phyloP scores from a whole-genome alignment of 1,140 invertebrate species.

The Solenopsis invicta region DNA sequence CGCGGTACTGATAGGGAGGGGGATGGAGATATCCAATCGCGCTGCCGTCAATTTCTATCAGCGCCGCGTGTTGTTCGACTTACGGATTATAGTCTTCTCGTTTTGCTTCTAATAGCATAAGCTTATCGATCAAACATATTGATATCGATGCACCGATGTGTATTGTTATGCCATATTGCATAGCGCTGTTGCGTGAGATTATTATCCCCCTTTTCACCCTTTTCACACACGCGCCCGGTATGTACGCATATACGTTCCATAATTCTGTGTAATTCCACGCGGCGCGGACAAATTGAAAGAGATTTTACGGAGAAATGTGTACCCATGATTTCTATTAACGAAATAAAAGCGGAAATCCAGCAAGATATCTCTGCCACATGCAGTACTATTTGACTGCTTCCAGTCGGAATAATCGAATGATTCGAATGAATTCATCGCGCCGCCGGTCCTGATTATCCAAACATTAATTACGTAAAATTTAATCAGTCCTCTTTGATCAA shows the following conservation, averaged over 20 bases:
- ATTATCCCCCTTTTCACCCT: neutral
- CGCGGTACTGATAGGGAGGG: neutral
- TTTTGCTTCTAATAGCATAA: constrained; percentile 6
- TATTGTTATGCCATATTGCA: constrained; percentile 10
- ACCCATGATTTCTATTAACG: constrained; percentile 18
- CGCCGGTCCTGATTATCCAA: constrained; percentile 1
- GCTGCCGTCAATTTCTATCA: constrained; percentile 28
- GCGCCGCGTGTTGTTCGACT: constrained; percentile 16
- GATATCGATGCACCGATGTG: constrained; percentile 9
- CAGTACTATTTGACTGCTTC: constrained; percentile 20
- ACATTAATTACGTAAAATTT: constrained; percentile 42
- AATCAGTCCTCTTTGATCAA: neutral
- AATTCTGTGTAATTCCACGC: constrained; percentile 26
- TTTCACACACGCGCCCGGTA: neutral
- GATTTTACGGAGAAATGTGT: constrained; percentile 23
- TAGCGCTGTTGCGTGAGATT: neutral
- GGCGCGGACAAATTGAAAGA: constrained; percentile 7
- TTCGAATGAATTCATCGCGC: constrained; percentile 23
- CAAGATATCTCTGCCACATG: constrained; percentile 27
- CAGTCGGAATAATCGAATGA: constrained; percentile 36
- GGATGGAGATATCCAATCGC: constrained; percentile 39
- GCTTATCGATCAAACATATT: constrained; percentile 34
- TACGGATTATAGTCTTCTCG: constrained; percentile 26
- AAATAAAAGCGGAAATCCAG: constrained; percentile 28
- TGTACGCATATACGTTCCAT: neutral